phyloP scores from a whole-genome alignment of 2,797 vertebrate genomes.

The Spinus pinus region DNA sequence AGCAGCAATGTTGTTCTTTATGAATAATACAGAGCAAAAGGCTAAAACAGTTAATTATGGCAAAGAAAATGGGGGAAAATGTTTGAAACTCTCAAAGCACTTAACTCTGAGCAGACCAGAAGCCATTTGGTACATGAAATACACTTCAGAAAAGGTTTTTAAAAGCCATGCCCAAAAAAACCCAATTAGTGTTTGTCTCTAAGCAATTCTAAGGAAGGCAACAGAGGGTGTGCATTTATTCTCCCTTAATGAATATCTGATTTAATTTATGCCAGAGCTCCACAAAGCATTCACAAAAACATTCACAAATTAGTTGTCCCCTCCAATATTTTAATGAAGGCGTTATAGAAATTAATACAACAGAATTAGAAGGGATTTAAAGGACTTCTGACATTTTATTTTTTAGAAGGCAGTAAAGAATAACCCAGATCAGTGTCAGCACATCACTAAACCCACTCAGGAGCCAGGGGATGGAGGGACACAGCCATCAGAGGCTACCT shows the following conservation, averaged over 20 bases:
- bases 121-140: background rate
- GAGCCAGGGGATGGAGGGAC: background rate
- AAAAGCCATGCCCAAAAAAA: background rate
- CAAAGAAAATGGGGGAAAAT: background rate
- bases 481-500: background rate
- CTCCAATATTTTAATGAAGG: background rate
- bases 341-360: background rate
- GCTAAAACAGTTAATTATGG: background rate
- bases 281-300: background rate
- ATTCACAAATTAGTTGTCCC: background rate
- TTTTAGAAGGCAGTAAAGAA: background rate
- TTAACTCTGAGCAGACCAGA: background rate
- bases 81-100: background rate
- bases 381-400: background rate
- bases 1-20: background rate
- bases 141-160: background rate
- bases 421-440: background rate
- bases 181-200: background rate
- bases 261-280: background rate
- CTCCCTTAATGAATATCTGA: background rate
- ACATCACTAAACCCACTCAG: background rate
- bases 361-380: background rate
- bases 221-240: background rate
- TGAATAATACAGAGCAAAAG: background rate
- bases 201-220: background rate